These are phyloP conservation scores for Emmelina monodactyla DNA, from an alignment of 2,888 invertebrate genomes.

Conservation along the genomic window DNA sequence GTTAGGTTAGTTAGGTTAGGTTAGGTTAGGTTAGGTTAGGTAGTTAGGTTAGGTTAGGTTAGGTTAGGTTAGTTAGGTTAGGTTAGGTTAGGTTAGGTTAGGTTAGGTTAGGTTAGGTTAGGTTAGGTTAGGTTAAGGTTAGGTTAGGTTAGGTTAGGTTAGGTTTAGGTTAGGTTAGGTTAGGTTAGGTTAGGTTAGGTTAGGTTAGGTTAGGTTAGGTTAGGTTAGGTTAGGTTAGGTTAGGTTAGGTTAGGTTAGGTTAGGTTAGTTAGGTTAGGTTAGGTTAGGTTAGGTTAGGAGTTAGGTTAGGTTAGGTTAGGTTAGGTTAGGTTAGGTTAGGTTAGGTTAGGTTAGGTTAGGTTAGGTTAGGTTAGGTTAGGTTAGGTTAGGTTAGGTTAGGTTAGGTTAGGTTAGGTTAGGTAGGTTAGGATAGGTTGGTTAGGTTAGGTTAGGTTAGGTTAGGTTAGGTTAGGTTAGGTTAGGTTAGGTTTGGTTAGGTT, in stretches of 20 bases:
- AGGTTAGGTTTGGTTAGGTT: not conserved
- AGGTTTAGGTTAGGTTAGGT: not conserved
- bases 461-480: not conserved
- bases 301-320: not conserved
- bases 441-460: not conserved
- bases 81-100: constrained; percentile 17
- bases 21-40: constrained; percentile 21
- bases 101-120: not conserved
- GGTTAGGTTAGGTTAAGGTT: not conserved
- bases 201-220: not conserved
- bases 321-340: not conserved
- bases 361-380: not conserved
- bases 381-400: not conserved
- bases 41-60: constrained; percentile 21
- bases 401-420: not conserved
- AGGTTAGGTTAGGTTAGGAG: not conserved
- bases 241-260: not conserved
- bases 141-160: not conserved
- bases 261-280: not conserved
- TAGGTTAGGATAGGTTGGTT: too few relatives aligned
- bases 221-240: not conserved
- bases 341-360: not conserved
- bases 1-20: constrained; percentile 20
- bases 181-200: not conserved
- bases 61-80: constrained; percentile 22